These are phyloP conservation scores for Stegodyphus mimosarum DNA, from an alignment of 1,140 invertebrate species.

Conservation along the genomic window DNA sequence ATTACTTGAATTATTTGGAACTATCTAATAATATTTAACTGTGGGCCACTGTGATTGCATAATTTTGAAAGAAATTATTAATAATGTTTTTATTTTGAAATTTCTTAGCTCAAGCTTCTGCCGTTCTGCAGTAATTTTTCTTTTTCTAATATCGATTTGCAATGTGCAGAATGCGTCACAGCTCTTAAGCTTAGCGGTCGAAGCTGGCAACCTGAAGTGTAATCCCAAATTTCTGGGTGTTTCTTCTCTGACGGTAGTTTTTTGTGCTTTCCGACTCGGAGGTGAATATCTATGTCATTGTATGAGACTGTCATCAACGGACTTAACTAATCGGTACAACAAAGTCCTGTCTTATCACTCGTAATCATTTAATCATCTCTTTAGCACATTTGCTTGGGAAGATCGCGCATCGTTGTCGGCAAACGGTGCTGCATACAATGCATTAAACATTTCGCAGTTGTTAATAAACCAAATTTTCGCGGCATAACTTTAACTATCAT, in stretches of 20 bases:
- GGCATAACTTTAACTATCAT: neutral
- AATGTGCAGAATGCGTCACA: constrained; percentile 44
- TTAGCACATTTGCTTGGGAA: neutral
- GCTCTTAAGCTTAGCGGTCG: constrained; percentile 31
- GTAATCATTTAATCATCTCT: neutral
- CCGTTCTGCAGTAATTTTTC: constrained; percentile 14
- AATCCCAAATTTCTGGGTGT: constrained; percentile 55
- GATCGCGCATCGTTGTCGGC: neutral
- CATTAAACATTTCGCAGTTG: neutral
- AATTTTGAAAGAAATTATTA: neutral
- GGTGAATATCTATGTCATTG: constrained; percentile 1
- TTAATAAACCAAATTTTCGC: neutral
- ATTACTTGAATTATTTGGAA: too few species aligned
- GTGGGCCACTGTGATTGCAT: too few species aligned
- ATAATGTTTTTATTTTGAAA: neutral
- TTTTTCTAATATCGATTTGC: constrained; percentile 41
- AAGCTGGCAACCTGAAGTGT: constrained; percentile 37
- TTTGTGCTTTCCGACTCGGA: neutral
- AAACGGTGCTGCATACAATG: neutral
- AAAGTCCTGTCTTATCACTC: constrained; percentile 4
- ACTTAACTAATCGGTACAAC: neutral
- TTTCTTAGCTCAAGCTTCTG: too few species aligned
- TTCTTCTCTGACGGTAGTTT: constrained; percentile 1
- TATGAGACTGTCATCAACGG: neutral
- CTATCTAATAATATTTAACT: too few species aligned